phyloP scores from a whole-genome alignment of 2,888 invertebrate species.

The Caenorhabditis afra region DNA sequence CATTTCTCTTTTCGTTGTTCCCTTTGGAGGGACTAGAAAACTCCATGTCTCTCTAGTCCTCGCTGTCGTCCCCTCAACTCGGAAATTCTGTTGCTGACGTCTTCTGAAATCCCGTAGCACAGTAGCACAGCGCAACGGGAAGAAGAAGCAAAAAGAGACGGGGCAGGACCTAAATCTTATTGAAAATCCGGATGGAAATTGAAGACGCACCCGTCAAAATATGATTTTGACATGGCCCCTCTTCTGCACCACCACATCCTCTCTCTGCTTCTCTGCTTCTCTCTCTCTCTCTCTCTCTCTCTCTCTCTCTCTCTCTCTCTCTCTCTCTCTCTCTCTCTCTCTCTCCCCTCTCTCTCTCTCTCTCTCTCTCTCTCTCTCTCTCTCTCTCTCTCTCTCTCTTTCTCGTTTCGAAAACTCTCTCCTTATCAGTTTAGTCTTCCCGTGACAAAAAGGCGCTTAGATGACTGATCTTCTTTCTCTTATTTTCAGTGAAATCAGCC shows the following conservation, averaged over 20 bases:
- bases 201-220: constrained; percentile 37
- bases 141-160: constrained; percentile 1
- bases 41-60: too few species aligned
- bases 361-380: neutral
- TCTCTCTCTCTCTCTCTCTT: too few species aligned
- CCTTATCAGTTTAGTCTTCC: constrained; percentile 22
- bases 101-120: too few species aligned
- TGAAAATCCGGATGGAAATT: constrained; percentile 36
- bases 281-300: too few species aligned
- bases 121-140: neutral
- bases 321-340: neutral
- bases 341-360: neutral
- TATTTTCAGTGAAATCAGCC: constrained; percentile 12
- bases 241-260: neutral
- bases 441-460: constrained; percentile 4
- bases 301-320: neutral
- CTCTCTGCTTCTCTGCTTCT: neutral
- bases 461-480: neutral
- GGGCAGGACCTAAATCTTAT: constrained; percentile 42
- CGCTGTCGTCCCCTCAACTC: too few species aligned
- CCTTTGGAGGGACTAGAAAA: too few species aligned
- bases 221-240: constrained; percentile 37
- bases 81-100: too few species aligned
- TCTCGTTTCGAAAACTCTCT: too few species aligned
- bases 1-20: too few species aligned